phyloP scores from a whole-genome alignment of 2,113 vertebrate genomes.

The Chaetodon trifascialis region DNA sequence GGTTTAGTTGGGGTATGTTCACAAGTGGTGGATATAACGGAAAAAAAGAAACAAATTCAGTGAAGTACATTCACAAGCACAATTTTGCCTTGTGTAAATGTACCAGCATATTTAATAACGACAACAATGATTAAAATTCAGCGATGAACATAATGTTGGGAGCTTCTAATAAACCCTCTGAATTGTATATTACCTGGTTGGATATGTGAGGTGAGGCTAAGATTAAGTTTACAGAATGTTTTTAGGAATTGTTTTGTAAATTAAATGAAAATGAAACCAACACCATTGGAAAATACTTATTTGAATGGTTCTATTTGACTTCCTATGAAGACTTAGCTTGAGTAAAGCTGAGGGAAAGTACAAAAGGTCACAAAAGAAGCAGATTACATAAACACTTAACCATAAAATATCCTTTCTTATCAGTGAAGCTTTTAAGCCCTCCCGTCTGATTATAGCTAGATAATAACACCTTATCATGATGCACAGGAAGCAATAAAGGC shows the following conservation, averaged over 20 bases:
- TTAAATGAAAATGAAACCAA: not conserved
- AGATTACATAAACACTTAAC: constrained; percentile 24
- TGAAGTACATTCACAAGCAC: too few relatives aligned
- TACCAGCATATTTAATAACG: too few relatives aligned
- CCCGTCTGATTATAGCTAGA: not conserved
- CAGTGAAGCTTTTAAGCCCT: not conserved
- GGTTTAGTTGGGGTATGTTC: too few relatives aligned
- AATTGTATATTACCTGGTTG: too few relatives aligned
- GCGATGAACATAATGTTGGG: too few relatives aligned
- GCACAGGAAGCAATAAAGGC: not conserved
- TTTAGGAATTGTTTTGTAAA: not conserved
- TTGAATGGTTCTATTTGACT: not conserved
- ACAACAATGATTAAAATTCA: too few relatives aligned
- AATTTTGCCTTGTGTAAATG: too few relatives aligned
- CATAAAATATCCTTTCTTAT: constrained; percentile 9
- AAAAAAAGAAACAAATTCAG: too few relatives aligned
- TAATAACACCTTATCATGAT: constrained; percentile 5
- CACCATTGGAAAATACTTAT: not conserved
- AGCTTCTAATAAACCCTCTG: too few relatives aligned
- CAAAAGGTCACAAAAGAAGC: not conserved
- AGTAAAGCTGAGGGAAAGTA: not conserved
- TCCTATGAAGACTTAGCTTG: not conserved
- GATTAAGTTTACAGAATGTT: too few relatives aligned
- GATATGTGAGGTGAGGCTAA: too few relatives aligned
- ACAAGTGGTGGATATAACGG: too few relatives aligned